phyloP scores from a whole-genome alignment of 2,888 invertebrate species.

The Caenorhabditis angaria region DNA sequence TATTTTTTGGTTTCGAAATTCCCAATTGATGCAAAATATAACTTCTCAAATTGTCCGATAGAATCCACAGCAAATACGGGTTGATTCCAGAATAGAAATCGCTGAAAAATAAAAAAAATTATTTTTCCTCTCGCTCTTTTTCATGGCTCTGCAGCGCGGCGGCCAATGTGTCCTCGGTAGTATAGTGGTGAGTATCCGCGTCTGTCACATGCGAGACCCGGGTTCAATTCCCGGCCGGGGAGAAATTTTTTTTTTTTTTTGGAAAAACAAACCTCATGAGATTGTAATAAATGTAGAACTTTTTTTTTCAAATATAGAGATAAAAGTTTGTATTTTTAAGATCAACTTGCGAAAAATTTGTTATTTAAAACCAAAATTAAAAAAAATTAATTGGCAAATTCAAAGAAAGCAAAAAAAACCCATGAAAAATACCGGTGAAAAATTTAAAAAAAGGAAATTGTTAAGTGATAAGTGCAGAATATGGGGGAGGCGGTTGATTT shows the following conservation, averaged over 20 bases:
- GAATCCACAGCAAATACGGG: neutral
- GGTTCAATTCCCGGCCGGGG: constrained; percentile 70
- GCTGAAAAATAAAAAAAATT: constrained; percentile 7
- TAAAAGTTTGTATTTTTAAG: no score
- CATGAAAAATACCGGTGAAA: neutral
- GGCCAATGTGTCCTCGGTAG: constrained; percentile 58
- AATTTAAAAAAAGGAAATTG: neutral
- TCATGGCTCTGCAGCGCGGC: constrained; percentile 8
- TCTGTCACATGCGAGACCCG: constrained; percentile 71
- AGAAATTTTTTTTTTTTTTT: constrained; percentile 44
- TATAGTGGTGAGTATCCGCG: constrained; percentile 70
- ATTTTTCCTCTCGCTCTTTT: constrained; percentile 6
- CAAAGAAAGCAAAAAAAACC: neutral
- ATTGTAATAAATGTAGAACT: neutral
- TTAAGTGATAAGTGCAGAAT: constrained; percentile 8
- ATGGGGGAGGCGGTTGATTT: constrained; percentile 32
- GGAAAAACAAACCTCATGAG: neutral
- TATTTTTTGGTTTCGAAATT: neutral
- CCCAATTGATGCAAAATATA: neutral
- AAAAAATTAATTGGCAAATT: neutral
- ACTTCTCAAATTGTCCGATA: neutral
- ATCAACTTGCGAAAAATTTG: no score
- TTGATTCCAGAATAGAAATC: constrained; percentile 3
- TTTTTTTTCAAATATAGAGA: neutral
- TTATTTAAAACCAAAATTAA: no score